Base-by-base conservation (phyloP, 2,113 vertebrate species). In the Halcyon malimbica region DNA sequence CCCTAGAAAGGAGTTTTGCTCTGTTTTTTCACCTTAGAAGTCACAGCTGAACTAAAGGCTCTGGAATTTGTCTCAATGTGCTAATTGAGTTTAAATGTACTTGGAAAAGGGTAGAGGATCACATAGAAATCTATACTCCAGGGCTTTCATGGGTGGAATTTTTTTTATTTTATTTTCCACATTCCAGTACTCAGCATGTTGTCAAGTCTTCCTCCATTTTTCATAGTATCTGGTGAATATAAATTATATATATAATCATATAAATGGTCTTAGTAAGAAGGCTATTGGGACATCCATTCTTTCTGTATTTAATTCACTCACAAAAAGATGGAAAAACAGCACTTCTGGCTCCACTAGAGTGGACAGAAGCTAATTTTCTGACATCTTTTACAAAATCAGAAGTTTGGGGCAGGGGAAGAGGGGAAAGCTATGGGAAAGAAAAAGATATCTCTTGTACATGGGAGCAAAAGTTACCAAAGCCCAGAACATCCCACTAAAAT, bases 31-130 rank as follows among this genome's bases (percentile, higher is more conserved):
- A 84, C 65, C 41, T 80, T 70, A 25, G 29, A 70, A 87, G 42
- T 41, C 46, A 65, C 37, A 86, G 24, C 1, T 87, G 18, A 28
- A 65, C 41, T 63, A 69, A 67, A 93, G 74, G 53, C 23, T 41
- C 28, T 51, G 15, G 11, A 56, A 54, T 54, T 14, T 26, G 6
- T 57, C 18, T 94, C 6, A 1, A 6, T 42, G 42, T 70, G 57
- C 35, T 95, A 86, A 96, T 31, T 97, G 62, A 64, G 85, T 86
- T 87, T 86, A 83, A 79, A 82, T 37, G n/a, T 37, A 67, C 28
- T 48, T 12, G 24, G 29, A 77, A 53, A 77, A 62, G 13, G 31
- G 23, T 35, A 51, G 20, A 15, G 20, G 9, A 59, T 57, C 48
- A 81, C 26, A n/a, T 4, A 68, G 69, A 46, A 93, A 69, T 82